Evolutionary conservation across 2,113 vertebrate species (phyloP).

Genomic region (Passer domesticus): DNA sequence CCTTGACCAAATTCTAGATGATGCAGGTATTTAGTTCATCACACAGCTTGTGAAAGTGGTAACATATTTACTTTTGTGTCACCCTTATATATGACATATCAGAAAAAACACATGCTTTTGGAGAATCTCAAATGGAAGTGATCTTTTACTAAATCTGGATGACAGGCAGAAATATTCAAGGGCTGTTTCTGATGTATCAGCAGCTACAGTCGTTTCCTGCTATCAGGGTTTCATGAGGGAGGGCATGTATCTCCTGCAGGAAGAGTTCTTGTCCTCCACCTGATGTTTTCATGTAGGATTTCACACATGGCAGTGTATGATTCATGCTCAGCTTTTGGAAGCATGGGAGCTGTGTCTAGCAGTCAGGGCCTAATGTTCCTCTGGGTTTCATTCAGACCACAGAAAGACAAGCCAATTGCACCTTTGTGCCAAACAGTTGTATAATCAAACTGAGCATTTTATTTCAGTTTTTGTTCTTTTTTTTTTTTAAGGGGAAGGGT

Average conservation of each 20-base stretch:
- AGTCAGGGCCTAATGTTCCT: neutral
- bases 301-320: neutral
- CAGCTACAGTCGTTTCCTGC: neutral
- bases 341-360: neutral
- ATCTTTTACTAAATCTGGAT: neutral
- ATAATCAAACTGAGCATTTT: neutral
- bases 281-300: neutral
- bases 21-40: neutral
- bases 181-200: neutral
- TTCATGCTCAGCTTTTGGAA: neutral
- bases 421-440: neutral
- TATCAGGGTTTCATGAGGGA: rapidly evolving
- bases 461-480: neutral
- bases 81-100: neutral
- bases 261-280: neutral
- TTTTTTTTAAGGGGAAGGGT: neutral
- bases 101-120: neutral
- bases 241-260: neutral
- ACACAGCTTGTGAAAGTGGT: neutral
- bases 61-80: neutral
- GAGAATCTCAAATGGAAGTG: neutral
- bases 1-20: neutral
- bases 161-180: neutral
- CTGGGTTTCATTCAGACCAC: neutral
- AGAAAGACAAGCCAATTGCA: neutral